phyloP scores from a whole-genome alignment of 2,888 invertebrate species.

The Thecocarcelia acutangulata region DNA sequence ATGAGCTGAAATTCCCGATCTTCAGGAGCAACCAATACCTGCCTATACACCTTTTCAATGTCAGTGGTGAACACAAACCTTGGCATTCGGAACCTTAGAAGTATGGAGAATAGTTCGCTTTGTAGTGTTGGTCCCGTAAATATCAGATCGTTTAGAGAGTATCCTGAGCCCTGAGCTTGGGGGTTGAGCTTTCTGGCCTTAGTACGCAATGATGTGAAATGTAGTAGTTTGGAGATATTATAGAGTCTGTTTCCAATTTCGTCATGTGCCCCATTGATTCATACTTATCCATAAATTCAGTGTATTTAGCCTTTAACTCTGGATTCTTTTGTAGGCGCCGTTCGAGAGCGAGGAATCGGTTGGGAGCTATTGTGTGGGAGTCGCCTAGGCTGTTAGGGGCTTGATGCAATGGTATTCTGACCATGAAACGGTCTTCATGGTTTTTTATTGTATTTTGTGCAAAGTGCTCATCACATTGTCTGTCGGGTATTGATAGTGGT shows the following conservation, averaged over 20 bases:
- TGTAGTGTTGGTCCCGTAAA: neutral
- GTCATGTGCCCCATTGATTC: conserved; percentile 3
- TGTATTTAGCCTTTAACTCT: neutral
- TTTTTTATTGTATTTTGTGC: neutral
- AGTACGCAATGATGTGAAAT: neutral
- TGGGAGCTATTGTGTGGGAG: neutral
- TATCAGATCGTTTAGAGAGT: neutral
- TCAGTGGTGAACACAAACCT: neutral
- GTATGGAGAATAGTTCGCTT: neutral
- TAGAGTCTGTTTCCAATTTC: neutral
- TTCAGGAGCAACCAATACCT: neutral
- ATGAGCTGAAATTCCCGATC: neutral
- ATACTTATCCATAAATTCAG: neutral
- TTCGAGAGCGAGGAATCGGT: conserved; percentile 7
- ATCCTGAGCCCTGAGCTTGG: neutral
- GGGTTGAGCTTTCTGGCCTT: neutral
- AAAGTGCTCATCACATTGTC: neutral
- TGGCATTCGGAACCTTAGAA: neutral
- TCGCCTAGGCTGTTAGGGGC: neutral
- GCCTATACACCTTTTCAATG: neutral
- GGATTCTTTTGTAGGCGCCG: neutral
- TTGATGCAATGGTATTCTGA: neutral
- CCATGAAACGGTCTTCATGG: neutral
- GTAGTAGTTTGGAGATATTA: neutral
- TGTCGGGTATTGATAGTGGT: no score